These are phyloP conservation scores for Ischnura elegans DNA, from an alignment of 2,888 invertebrate genomes.

Conservation along the genomic window DNA sequence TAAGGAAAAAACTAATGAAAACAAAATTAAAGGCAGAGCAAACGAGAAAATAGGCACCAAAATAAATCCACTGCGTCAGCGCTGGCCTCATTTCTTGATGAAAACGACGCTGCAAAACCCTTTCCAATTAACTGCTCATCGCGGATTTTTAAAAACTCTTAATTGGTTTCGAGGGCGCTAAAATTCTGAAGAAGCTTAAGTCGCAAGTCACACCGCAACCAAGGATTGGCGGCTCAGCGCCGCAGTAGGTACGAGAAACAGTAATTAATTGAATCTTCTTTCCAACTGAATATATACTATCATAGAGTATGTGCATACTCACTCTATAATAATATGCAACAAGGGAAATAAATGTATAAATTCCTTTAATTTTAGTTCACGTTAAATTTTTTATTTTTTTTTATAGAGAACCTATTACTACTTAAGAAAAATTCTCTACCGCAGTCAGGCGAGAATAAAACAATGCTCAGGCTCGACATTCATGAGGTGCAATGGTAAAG, in stretches of 20 bases:
- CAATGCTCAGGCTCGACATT: too few species aligned
- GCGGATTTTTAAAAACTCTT: not conserved
- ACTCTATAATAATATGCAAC: too few species aligned
- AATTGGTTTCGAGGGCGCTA: not conserved
- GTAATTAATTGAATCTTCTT: not conserved
- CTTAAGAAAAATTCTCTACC: too few species aligned
- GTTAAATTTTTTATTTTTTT: too few species aligned
- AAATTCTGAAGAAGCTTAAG: not conserved
- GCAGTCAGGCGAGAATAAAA: too few species aligned
- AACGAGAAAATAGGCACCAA: not conserved
- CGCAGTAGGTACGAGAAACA: not conserved
- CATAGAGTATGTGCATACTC: too few species aligned
- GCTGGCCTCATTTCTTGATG: not conserved
- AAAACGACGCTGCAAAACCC: not conserved
- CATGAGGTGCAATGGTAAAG: too few species aligned
- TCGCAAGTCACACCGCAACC: not conserved
- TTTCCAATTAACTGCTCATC: not conserved
- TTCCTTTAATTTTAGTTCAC: too few species aligned
- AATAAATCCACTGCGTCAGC: not conserved
- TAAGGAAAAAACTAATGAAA: not conserved
- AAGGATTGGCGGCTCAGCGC: not conserved
- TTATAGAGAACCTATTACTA: too few species aligned
- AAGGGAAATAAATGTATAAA: too few species aligned
- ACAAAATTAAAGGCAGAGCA: not conserved
- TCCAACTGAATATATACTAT: not conserved